Percentiles rank a stretch among this genome's conserved stretches.
phyloP scores from a whole-genome alignment of 2,113 vertebrate species.

The Pontoporia blainvillei region DNA sequence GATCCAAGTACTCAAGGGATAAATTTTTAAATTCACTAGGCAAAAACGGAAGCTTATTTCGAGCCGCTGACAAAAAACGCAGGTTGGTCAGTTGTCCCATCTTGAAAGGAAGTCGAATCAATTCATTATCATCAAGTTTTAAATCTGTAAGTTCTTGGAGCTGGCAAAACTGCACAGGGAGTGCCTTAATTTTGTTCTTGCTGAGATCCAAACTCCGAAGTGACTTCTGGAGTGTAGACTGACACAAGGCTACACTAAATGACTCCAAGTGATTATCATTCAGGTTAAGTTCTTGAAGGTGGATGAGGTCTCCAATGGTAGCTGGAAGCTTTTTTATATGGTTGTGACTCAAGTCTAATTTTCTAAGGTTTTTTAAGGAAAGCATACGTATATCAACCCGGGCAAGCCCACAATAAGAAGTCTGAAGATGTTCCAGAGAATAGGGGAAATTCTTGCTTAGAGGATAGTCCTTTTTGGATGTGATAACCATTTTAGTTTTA shows the following conservation, averaged over 20 bases:
- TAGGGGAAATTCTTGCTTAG: constrained; percentile 92
- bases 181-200: constrained; percentile 89
- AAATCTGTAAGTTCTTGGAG: constrained; percentile 86
- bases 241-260: constrained; percentile 89
- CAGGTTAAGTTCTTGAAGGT: constrained; percentile 91
- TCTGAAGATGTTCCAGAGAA: constrained; percentile 93
- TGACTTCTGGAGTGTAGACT: constrained; percentile 88
- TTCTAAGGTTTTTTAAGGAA: constrained; percentile 88
- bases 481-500: constrained; percentile 92
- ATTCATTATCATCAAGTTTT: constrained; percentile 91
- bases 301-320: constrained; percentile 89
- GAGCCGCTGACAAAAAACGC: constrained; percentile 89
- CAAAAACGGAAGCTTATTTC: constrained; percentile 90
- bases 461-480: constrained; percentile 94
- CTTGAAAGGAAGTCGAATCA: constrained; percentile 87
- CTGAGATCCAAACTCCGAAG: constrained; percentile 93
- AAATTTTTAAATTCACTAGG: constrained; percentile 90
- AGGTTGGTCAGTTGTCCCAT: constrained; percentile 87
- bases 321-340: constrained; percentile 93
- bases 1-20: constrained; percentile 91
- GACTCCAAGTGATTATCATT: constrained; percentile 92
- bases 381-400: constrained; percentile 92
- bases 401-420: constrained; percentile 93
- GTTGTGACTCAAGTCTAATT: constrained; percentile 95
- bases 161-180: constrained; percentile 91